Evolutionary conservation across 2,797 vertebrate species (phyloP), one percentile per base, ranked within the genome.

Genomic region (Picus viridis): DNA sequence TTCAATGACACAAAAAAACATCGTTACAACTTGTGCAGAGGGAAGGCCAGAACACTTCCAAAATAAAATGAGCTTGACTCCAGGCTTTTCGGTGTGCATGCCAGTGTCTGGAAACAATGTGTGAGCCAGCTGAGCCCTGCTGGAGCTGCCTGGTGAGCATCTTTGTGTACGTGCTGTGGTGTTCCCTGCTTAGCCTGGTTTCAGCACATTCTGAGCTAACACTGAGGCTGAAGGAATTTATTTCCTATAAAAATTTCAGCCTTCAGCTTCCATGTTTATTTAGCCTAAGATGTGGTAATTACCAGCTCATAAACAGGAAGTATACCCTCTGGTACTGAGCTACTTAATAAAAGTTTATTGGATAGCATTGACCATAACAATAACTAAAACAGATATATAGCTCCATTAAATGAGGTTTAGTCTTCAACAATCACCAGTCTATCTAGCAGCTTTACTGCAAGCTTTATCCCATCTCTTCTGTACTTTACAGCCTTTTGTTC

Each of bases 261-360:
- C 57, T 64, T 73, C 49, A 49, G 12, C 47, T 86, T 92, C 34
- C 34, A 83, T 49, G 49, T 86, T 90, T 95, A 91, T 91, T 94
- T 89, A 87, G 75, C 43, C 93, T 49, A 80, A 64, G 73, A 67
- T 32, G 49, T 79, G 71, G 70, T 82, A 90, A 90, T 91, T 93
- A 76, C 83, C 34, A 54, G 61, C n/a, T 83, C 87, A 77, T 92
- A 90, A 95, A 68, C 71, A 92, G 76, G 63, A 90, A 91, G 59
- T 49, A 71, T 43, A 12, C 54, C 49, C 49, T 86, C 68, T 1
- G 8, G 77, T 76, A 71, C 59, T n/a, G 10, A 89, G 89, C 83
- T 82, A 41, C 54, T 90, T 90, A 82, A 89, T 58, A 71, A 64
- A 84, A 94, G 71, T 94, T 95, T 93, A 96, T 90, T 76, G 77